These are phyloP conservation scores for Leptinotarsa haldemani DNA, from an alignment of 2,888 invertebrate species.

Conservation along the genomic window DNA sequence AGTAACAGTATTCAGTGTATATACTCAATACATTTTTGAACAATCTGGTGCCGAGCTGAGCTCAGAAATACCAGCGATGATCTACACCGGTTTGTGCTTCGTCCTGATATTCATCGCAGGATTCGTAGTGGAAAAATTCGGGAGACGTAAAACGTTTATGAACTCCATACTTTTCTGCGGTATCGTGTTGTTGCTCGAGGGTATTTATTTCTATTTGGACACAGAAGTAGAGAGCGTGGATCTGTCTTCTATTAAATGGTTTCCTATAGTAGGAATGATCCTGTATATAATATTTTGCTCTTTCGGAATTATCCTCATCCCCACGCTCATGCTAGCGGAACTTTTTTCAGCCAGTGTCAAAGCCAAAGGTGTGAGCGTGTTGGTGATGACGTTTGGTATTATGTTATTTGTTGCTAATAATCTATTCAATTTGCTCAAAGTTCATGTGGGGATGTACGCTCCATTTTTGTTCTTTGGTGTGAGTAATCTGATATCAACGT, in stretches of 20 bases:
- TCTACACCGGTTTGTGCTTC: conserved; percentile 45
- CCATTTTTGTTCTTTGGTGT: conserved; percentile 56
- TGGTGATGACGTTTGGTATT: conserved; percentile 53
- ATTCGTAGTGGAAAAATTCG: conserved; percentile 51
- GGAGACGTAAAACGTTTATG: conserved; percentile 50
- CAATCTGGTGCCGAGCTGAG: conserved; percentile 55
- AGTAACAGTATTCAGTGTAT: conserved; percentile 53
- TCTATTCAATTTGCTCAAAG: conserved; percentile 54
- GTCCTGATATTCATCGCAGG: conserved; percentile 45
- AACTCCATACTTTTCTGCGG: conserved; percentile 51
- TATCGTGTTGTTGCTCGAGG: conserved; percentile 47
- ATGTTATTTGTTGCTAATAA: conserved; percentile 45
- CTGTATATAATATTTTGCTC: conserved; percentile 52
- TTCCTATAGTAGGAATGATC: conserved; percentile 55
- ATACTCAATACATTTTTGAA: conserved; percentile 57
- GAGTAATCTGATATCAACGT: conserved; percentile 49
- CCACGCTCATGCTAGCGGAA: conserved; percentile 57
- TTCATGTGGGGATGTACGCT: conserved; percentile 52
- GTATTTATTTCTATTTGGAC: conserved; percentile 51
- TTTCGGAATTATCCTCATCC: conserved; percentile 54
- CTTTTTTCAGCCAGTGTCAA: conserved; percentile 57
- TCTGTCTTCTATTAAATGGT: conserved; percentile 27
- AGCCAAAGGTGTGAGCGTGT: conserved; percentile 52
- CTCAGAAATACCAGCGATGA: conserved; percentile 39
- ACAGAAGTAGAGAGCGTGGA: conserved; percentile 34